A percentile compares a stretch with the other conserved stretches of the same genome.
These are phyloP conservation scores for Batillaria attramentaria DNA, from an alignment of 1,140 invertebrate species.

Conservation along the genomic window DNA sequence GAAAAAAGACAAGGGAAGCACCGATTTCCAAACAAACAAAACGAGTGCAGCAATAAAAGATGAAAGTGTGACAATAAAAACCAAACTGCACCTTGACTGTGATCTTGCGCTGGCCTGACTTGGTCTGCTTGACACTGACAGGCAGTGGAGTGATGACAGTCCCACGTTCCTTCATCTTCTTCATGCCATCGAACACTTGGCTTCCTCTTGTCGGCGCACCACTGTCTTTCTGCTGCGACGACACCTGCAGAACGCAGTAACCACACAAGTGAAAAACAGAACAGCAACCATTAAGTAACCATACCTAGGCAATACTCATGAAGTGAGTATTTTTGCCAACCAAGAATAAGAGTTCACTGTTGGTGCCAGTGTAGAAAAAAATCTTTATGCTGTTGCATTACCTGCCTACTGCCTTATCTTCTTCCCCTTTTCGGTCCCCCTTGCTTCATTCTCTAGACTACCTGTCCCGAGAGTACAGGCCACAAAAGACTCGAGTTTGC, in stretches of 20 bases:
- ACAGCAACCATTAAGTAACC: not conserved
- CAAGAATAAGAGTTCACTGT: too few species aligned
- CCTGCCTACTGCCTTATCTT: too few species aligned
- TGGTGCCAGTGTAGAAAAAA: not conserved
- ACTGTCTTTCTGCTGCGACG: constrained; percentile 21
- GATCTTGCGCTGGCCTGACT: constrained; percentile 37
- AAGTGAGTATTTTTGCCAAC: too few species aligned
- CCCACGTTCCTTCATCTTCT: constrained; percentile 54
- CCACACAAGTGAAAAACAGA: not conserved
- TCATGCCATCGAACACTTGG: constrained; percentile 67
- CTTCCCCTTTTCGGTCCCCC: too few species aligned
- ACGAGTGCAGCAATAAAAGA: not conserved
- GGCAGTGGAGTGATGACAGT: constrained; percentile 36
- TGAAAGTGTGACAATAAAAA: not conserved
- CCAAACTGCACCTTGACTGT: constrained; percentile 3
- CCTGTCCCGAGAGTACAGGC: too few species aligned
- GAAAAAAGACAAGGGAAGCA: not conserved
- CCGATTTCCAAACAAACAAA: not conserved
- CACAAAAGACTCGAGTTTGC: too few species aligned
- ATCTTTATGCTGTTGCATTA: too few species aligned
- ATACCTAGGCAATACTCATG: too few species aligned
- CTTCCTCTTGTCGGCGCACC: constrained; percentile 52
- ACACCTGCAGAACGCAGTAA: not conserved
- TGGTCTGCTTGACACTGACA: constrained; percentile 34
- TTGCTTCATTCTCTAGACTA: too few species aligned